These are phyloP conservation scores for Thunnus albacares DNA, from an alignment of 2,797 vertebrate species.

Conservation along the genomic window DNA sequence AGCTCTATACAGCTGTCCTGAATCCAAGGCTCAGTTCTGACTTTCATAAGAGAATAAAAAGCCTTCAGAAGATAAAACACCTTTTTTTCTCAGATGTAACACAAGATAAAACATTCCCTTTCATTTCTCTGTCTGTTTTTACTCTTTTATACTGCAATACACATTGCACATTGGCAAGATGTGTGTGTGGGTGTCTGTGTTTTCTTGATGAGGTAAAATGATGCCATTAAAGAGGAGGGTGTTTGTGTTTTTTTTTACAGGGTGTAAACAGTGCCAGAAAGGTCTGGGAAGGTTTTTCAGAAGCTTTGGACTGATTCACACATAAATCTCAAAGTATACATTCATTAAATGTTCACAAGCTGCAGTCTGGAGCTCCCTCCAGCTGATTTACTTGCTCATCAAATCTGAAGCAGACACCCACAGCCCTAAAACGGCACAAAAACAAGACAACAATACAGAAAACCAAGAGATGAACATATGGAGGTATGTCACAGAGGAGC, in stretches of 20 bases:
- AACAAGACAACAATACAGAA: not conserved
- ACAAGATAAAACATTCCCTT: slow-evolving; percentile 19
- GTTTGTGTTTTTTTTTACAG: not conserved
- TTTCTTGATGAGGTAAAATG: not conserved
- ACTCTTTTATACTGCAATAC: not conserved
- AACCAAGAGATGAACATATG: not conserved
- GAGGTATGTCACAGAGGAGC: not conserved
- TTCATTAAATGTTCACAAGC: not conserved
- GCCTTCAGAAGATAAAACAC: slow-evolving; percentile 13
- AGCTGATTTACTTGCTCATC: not conserved
- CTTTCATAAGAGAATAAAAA: slow-evolving; percentile 16
- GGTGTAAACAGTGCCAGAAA: too few species aligned
- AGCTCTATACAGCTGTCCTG: not conserved
- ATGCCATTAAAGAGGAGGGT: not conserved
- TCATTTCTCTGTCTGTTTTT: slow-evolving; percentile 15
- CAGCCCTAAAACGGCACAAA: not conserved
- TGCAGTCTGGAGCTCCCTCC: not conserved
- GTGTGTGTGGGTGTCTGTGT: not conserved
- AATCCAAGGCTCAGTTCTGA: slow-evolving; percentile 2
- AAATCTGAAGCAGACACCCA: not conserved
- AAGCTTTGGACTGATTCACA: not conserved
- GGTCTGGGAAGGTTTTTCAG: not conserved
- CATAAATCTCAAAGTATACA: not conserved
- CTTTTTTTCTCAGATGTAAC: slow-evolving; percentile 29
- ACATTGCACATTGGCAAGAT: not conserved